These are phyloP conservation scores for Leptogaster cylindrica DNA, from an alignment of 2,888 invertebrate species.

Conservation along the genomic window DNA sequence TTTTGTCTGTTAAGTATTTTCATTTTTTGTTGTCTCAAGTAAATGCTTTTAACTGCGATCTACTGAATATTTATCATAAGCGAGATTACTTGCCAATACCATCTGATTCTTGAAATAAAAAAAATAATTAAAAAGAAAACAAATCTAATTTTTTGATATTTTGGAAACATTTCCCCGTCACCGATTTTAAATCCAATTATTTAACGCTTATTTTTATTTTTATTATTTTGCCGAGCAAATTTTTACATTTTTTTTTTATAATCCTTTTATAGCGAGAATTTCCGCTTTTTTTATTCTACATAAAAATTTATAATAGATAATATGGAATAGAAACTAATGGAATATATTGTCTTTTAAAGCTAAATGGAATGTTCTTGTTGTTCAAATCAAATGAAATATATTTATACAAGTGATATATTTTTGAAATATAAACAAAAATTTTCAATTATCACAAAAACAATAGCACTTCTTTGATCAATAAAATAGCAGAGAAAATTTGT, in stretches of 20 bases:
- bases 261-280: constrained; percentile 42
- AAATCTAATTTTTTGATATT: constrained; percentile 9
- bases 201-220: constrained; percentile 21
- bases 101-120: constrained; percentile 6
- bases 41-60: not conserved
- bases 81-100: constrained; percentile 36
- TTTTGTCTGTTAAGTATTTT: constrained; percentile 29
- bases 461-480: constrained; percentile 6
- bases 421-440: constrained; percentile 17
- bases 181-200: constrained; percentile 34
- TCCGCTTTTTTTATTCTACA: constrained; percentile 25
- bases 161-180: constrained; percentile 32
- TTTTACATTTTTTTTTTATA: constrained; percentile 10
- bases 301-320: constrained; percentile 18
- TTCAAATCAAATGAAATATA: constrained; percentile 41
- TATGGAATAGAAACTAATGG: constrained; percentile 38
- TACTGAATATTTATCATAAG: constrained; percentile 11
- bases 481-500: constrained; percentile 13
- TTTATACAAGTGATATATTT: constrained; percentile 7
- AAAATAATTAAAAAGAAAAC: too few species aligned
- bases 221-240: constrained; percentile 15
- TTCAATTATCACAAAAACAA: constrained; percentile 35
- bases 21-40: not conserved
- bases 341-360: constrained; percentile 42
- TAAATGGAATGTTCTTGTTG: constrained; percentile 41